Percentiles rank a stretch among this genome's conserved stretches.
These are phyloP conservation scores for Diuraphis noxia DNA, from an alignment of 1,140 invertebrate species.

Conservation along the genomic window DNA sequence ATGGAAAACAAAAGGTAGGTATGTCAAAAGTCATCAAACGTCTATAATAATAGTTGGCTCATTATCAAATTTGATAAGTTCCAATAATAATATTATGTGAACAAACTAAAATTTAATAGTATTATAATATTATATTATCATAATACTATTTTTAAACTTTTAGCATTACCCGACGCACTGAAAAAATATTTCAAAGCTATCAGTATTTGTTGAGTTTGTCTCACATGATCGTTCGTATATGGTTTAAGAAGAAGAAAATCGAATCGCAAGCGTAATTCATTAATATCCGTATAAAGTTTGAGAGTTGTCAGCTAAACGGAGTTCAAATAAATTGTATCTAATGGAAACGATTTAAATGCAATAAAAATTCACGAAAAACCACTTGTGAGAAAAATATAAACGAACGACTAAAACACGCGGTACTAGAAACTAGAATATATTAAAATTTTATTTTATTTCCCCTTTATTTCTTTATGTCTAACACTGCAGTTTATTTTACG, in stretches of 20 bases:
- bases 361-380: not conserved
- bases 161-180: not conserved
- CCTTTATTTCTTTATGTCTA: not conserved
- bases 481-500: not conserved
- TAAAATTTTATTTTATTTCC: not conserved
- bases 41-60: not conserved
- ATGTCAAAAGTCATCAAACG: not conserved
- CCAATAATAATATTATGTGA: not conserved
- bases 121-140: too few relatives aligned
- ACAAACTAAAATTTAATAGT: not conserved
- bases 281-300: slow-evolving; percentile 14
- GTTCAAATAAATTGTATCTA: slow-evolving; percentile 13
- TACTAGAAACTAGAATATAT: not conserved
- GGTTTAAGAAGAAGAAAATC: not conserved
- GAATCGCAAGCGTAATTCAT: slow-evolving; percentile 6
- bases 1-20: not conserved
- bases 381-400: not conserved
- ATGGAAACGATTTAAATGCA: slow-evolving; percentile 18
- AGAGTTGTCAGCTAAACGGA: slow-evolving; percentile 20
- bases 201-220: not conserved
- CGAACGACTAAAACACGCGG: not conserved
- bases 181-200: not conserved
- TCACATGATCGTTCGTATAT: not conserved
- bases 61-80: not conserved
- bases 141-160: not conserved